These are phyloP conservation scores for Picathartes gymnocephalus DNA, from an alignment of 2,113 vertebrate genomes.

Conservation along the genomic window DNA sequence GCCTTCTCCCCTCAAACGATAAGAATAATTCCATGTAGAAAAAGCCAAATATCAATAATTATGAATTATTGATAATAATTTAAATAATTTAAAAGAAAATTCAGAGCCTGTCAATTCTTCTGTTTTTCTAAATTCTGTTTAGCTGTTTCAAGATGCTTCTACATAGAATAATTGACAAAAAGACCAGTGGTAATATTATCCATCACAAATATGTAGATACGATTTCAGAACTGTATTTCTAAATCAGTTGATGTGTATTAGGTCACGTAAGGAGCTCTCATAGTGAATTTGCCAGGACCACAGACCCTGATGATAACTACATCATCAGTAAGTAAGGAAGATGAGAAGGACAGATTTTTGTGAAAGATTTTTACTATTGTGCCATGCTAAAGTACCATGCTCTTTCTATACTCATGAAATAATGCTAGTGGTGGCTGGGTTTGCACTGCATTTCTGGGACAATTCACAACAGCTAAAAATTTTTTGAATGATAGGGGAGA, in stretches of 20 bases:
- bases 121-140: background rate
- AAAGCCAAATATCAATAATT: background rate
- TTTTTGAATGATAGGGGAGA: background rate
- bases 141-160: background rate
- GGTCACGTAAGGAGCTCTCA: background rate
- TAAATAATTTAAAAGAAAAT: background rate
- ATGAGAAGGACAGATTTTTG: background rate
- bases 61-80: no score
- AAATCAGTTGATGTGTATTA: background rate
- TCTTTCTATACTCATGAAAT: background rate
- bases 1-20: background rate
- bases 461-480: background rate
- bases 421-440: background rate
- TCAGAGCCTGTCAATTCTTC: background rate
- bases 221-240: background rate
- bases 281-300: background rate
- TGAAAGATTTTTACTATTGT: background rate
- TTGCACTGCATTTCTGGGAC: background rate
- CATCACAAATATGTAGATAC: background rate
- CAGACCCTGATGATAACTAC: background rate
- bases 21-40: background rate
- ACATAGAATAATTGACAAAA: background rate
- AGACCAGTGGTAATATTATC: background rate
- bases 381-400: background rate
- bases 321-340: background rate